Conservation (phyloP, 1,140 invertebrate genomes). For the Radopholus similis region DNA sequence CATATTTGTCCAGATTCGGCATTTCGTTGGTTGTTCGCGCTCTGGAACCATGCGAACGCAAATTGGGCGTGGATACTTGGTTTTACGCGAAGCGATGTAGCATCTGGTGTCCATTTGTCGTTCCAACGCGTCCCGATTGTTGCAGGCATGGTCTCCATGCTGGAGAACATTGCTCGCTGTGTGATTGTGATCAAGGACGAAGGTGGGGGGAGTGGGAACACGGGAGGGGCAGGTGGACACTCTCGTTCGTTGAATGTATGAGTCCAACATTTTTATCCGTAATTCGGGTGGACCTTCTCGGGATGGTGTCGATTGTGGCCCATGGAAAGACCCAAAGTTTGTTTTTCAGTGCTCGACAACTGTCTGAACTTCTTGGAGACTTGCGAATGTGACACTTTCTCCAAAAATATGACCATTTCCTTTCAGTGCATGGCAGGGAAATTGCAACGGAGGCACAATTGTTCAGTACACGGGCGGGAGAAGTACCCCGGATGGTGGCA, state of each 20-base stretch:
- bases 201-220: too few relatives aligned
- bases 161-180: conserved; percentile 74
- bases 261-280: conserved; percentile 72
- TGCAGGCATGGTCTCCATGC: conserved; percentile 72
- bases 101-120: not conserved
- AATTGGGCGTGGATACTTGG: conserved; percentile 92
- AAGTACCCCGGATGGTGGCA: conserved; percentile 2
- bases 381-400: conserved; percentile 68
- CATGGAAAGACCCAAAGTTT: too few relatives aligned
- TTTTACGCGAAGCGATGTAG: conserved; percentile 89
- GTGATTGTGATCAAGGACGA: conserved; percentile 79
- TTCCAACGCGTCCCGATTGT: not conserved
- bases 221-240: too few relatives aligned
- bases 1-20: conserved; percentile 71
- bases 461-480: conserved; percentile 71
- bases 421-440: conserved; percentile 71
- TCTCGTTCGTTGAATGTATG: not conserved
- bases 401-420: not conserved
- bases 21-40: conserved; percentile 94
- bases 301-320: too few relatives aligned
- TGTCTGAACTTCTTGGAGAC: conserved; percentile 87
- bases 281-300: too few relatives aligned
- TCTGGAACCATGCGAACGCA: conserved; percentile 88
- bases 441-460: conserved; percentile 78
- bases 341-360: conserved; percentile 78